Conservation (phyloP, 2,797 vertebrate species). For the Pelodytes ibericus region DNA sequence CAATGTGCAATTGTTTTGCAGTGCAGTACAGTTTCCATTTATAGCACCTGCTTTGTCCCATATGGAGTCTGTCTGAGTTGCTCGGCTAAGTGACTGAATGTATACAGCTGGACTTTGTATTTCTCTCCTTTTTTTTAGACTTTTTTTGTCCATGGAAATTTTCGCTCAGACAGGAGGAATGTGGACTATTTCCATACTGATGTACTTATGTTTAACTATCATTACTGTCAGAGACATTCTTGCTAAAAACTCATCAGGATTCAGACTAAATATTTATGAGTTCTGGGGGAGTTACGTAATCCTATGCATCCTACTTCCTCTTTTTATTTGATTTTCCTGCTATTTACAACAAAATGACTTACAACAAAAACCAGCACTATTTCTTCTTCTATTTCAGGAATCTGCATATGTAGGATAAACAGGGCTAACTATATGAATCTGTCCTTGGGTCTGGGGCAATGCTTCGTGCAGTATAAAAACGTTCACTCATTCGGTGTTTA, state of each 20-base stretch:
- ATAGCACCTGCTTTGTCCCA: too few relatives aligned
- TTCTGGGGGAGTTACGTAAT: slow-evolving; percentile 46
- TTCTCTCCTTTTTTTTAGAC: too few relatives aligned
- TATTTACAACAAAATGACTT: background rate
- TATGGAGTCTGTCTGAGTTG: background rate
- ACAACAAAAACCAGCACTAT: background rate
- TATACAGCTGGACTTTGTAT: slow-evolving; percentile 43
- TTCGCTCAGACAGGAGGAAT: slow-evolving; percentile 39
- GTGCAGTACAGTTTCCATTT: too few relatives aligned
- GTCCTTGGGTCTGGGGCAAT: too few relatives aligned
- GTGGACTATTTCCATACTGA: slow-evolving; percentile 47
- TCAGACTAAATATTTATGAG: slow-evolving; percentile 55
- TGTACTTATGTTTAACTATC: slow-evolving; percentile 46
- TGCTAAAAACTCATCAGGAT: slow-evolving; percentile 46
- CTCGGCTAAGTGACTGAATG: slow-evolving; percentile 28
- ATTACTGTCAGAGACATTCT: slow-evolving; percentile 38
- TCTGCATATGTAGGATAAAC: too few relatives aligned
- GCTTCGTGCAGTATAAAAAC: too few relatives aligned
- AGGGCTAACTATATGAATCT: too few relatives aligned
- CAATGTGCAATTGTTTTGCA: too few relatives aligned
- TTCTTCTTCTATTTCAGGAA: background rate
- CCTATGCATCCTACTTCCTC: slow-evolving; percentile 18
- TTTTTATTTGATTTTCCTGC: slow-evolving; percentile 10
- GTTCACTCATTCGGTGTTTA: too few relatives aligned
- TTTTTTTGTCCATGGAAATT: slow-evolving; percentile 32